Evolutionary conservation across 1,140 invertebrate genomes (phyloP), one percentile per base, ranked within the genome.

Genomic region (Caenorhabditis brenneri): DNA sequence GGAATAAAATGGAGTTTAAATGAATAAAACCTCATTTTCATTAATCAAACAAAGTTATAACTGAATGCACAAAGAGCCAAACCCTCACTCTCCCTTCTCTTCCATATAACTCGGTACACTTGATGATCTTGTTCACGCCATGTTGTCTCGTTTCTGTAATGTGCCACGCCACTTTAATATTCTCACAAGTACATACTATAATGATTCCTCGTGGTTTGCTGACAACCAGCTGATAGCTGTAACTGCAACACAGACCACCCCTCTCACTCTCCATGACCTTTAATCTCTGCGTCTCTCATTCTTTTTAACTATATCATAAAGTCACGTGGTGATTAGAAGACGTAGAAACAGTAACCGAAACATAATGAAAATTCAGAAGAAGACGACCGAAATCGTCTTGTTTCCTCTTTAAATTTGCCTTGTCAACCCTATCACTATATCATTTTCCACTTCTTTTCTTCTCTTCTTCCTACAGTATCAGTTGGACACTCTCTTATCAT

Each of bases 171-270:
- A 65, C 16, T 65, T 33, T 65, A 33, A 33, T 65, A 33, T 36
- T 55, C 19, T 55, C 24, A 19, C 29, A 65, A 33, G 31, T 36
- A 24, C 29, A 65, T 19, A n/a, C 5, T n/a, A n/a, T n/a, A n/a
- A n/a, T n/a, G n/a, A 12, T n/a, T 74, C 36, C 65, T 42, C 65
- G 65, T 42, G 65, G 65, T 74, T 65, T 65, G 16, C 27, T 65
- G 65, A 27, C 36, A 39, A 74, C 36, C 65, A 74, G 65, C 65
- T 74, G 65, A 74, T 74, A 74, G 46, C 65, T 42, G n/a, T 74
- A 74, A 74, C 65, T 46, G 10, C 36, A 42, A 22, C 31, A 42
- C 5, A 74, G 65, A 74, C 65, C 65, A 74, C 36, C 36, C 36
- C 36, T 51, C 39, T 42, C 39, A 6, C 39, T 42, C 39, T 51